These are phyloP conservation scores for Mormyrops boulengeri DNA, from an alignment of 2,797 vertebrate genomes.

Conservation along the genomic window DNA sequence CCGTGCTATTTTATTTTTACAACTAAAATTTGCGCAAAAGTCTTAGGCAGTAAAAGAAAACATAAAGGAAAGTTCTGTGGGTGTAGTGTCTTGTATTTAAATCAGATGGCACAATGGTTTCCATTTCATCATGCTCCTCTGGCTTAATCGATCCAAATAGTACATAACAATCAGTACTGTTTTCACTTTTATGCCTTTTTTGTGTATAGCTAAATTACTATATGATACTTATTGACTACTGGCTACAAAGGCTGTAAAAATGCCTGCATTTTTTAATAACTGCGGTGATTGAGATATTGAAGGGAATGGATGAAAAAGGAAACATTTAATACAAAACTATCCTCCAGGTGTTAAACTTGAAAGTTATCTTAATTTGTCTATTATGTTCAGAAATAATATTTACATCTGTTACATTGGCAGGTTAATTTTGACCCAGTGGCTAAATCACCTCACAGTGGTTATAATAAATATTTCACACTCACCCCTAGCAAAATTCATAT, in stretches of 20 bases:
- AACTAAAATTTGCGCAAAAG: neutral
- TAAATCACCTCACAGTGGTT: neutral
- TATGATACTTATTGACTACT: neutral
- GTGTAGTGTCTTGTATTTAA: neutral
- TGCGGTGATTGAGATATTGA: neutral
- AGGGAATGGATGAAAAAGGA: neutral
- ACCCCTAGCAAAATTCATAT: neutral
- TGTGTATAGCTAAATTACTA: neutral
- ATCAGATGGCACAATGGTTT: neutral
- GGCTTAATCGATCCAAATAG: neutral
- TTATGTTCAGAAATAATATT: conserved; percentile 1
- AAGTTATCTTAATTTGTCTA: neutral
- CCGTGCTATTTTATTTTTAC: neutral
- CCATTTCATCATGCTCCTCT: neutral
- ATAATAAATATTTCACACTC: neutral
- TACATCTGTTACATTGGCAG: neutral
- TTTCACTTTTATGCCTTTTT: neutral
- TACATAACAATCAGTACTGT: neutral
- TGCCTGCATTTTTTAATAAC: neutral
- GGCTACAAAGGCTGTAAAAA: neutral
- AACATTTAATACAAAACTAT: neutral
- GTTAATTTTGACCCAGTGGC: neutral
- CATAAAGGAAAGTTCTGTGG: neutral
- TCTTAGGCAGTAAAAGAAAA: neutral
- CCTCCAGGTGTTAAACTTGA: neutral